Conservation (phyloP, 1,140 invertebrate genomes). For the Anastatus disparis region DNA sequence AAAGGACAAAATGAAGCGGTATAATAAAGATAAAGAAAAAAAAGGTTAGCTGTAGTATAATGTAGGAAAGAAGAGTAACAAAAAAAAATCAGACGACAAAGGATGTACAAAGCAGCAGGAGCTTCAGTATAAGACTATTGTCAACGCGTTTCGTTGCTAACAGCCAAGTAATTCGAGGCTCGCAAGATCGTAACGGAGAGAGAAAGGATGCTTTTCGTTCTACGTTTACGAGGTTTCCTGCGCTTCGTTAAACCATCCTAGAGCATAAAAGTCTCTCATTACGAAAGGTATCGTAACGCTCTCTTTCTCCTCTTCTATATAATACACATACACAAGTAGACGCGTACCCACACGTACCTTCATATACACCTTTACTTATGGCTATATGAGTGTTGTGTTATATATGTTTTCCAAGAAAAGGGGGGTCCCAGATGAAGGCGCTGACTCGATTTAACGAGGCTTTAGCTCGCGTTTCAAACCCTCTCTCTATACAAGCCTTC, state of each 20-base stretch:
- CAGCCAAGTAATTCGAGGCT: slow-evolving; percentile 42
- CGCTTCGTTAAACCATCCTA: slow-evolving; percentile 41
- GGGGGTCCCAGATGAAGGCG: neutral
- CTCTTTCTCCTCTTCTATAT: neutral
- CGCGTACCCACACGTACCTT: neutral
- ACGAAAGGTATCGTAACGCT: slow-evolving; percentile 30
- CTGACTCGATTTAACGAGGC: slow-evolving; percentile 39
- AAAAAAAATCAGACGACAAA: slow-evolving; percentile 26
- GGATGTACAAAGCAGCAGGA: neutral
- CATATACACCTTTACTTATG: neutral
- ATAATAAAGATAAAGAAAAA: slow-evolving; percentile 11
- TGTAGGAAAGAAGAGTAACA: slow-evolving; percentile 28
- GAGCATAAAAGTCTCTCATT: slow-evolving; percentile 49
- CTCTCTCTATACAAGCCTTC: no score
- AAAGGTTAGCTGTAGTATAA: neutral
- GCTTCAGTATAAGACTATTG: slow-evolving; percentile 5
- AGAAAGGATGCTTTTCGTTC: slow-evolving; percentile 9
- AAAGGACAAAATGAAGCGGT: neutral
- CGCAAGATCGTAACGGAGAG: slow-evolving; percentile 31
- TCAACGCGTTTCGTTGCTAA: slow-evolving; percentile 6
- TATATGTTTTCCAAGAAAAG: no score
- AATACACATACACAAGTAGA: neutral
- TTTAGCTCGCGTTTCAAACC: slow-evolving; percentile 34
- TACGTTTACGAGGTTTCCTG: slow-evolving; percentile 41
- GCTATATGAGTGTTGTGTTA: no score